Base-by-base conservation (phyloP, 2,113 vertebrate genomes). In the Lonchura striata region DNA sequence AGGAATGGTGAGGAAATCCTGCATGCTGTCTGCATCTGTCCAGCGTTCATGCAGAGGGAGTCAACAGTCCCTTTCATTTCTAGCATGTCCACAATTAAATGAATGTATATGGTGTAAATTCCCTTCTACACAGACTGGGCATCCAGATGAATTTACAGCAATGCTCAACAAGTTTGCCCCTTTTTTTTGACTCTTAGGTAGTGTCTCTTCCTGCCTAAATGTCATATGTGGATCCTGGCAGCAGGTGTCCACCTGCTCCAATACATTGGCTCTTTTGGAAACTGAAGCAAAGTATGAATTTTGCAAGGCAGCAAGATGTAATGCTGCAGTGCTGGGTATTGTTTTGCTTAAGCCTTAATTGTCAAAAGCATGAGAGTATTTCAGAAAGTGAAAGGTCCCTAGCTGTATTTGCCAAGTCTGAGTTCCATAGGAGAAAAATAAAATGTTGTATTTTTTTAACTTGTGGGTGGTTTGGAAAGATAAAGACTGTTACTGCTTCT, bases 101-200 rank as follows among this genome's bases (percentile, higher is more conserved):
- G 7, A 42, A 37, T 23, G 25, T 64, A 2, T 42, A 13, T 65
- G 22, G 8, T 61, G 27, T 65, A 65, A 72, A 72, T 33, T 10
- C 18, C 33, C 44, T 65, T 44, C 31, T 28, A 2, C 24, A 15
- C 0, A 2, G 24, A 5, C 15, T 61, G 37, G n/a, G 16, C 4
- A 35, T 65, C 30, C 47, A 19, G 16, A 49, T n/a, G 28, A 37
- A 42, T 72, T 33, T 30, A 49, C 47, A 54, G 35, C 23, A 35
- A n/a, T 0, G 0, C 41, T 15, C 33, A 54, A 27, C 21, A 66
- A 13, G 18, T 60, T 20, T 42, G 14, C 17, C 15, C 10, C 3
- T 64, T 56, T 52, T 56, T 52, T 72, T 49, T 72, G 11, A 10
- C 54, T 87, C 33, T 7, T 60, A 46, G 11, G 8, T 56, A 31